A percentile compares a stretch with the other conserved stretches of the same genome.
phyloP scores from a whole-genome alignment of 2,113 vertebrate genomes.

The Eurypyga helias region DNA sequence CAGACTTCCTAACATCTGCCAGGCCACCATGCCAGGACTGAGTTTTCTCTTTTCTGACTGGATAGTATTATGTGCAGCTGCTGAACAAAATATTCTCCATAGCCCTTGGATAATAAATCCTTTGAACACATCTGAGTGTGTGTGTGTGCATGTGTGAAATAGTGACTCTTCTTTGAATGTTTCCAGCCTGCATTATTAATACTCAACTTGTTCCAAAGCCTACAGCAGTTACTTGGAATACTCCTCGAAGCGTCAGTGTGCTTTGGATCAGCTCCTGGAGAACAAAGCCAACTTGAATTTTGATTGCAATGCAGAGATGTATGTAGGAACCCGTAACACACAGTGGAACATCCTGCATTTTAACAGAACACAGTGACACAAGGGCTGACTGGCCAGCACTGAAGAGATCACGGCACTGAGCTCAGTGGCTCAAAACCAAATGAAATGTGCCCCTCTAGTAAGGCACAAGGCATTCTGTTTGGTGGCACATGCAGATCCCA shows the following conservation, averaged over 20 bases:
- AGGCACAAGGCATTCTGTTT: not conserved
- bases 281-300: conserved; percentile 11
- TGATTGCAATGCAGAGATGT: not conserved
- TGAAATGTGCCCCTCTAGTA: not conserved
- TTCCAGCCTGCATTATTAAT: conserved; percentile 6
- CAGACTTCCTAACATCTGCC: not conserved
- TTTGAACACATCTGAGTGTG: not conserved
- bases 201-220: conserved; percentile 16
- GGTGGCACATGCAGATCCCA: not conserved
- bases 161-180: conserved; percentile 17
- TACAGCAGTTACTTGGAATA: conserved; percentile 55
- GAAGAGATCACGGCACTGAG: not conserved
- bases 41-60: conserved; percentile 8
- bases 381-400: not conserved
- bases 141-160: not conserved
- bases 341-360: not conserved
- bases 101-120: conserved; percentile 15
- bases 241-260: not conserved
- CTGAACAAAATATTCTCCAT: not conserved
- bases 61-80: not conserved
- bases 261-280: conserved; percentile 32
- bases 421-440: not conserved
- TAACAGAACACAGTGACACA: not conserved
- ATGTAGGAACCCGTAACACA: conserved; percentile 14
- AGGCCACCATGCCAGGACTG: not conserved